phyloP scores from a whole-genome alignment of 2,888 invertebrate species.

The Ichneumon xanthorius region DNA sequence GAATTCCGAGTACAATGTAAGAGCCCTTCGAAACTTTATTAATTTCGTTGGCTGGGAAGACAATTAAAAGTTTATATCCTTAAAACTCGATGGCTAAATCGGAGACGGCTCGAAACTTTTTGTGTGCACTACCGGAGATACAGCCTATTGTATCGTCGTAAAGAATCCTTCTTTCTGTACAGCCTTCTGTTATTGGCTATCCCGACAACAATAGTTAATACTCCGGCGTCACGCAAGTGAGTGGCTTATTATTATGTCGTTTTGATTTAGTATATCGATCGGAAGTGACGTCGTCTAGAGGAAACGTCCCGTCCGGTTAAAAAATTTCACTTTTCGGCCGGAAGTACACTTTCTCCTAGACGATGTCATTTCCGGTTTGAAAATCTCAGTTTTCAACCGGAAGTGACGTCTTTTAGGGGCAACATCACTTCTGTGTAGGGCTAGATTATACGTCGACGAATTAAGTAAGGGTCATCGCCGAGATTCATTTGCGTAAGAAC shows the following conservation, averaged over 20 bases:
- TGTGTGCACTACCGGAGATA: background rate
- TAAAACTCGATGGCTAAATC: conserved; percentile 20
- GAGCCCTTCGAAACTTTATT: conserved; percentile 46
- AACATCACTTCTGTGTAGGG: too few species aligned
- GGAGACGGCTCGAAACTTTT: conserved; percentile 10
- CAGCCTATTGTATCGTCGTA: background rate
- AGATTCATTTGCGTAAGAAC: too few species aligned
- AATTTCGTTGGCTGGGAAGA: conserved; percentile 49
- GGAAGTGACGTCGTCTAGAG: too few species aligned
- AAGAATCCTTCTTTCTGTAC: background rate
- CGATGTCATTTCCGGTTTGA: too few species aligned
- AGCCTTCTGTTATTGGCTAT: background rate
- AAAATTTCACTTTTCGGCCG: too few species aligned
- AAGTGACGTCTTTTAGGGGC: too few species aligned
- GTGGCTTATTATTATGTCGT: background rate
- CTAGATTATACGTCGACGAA: too few species aligned
- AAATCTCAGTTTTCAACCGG: too few species aligned
- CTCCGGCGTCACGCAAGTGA: background rate
- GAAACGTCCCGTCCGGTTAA: too few species aligned
- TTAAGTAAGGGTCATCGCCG: too few species aligned
- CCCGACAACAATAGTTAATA: background rate
- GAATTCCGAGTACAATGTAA: background rate
- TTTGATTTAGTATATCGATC: too few species aligned
- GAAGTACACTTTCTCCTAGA: too few species aligned
- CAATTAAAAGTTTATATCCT: conserved; percentile 55